phyloP scores from a whole-genome alignment of 2,797 vertebrate species.

The Trichosurus vulpecula region DNA sequence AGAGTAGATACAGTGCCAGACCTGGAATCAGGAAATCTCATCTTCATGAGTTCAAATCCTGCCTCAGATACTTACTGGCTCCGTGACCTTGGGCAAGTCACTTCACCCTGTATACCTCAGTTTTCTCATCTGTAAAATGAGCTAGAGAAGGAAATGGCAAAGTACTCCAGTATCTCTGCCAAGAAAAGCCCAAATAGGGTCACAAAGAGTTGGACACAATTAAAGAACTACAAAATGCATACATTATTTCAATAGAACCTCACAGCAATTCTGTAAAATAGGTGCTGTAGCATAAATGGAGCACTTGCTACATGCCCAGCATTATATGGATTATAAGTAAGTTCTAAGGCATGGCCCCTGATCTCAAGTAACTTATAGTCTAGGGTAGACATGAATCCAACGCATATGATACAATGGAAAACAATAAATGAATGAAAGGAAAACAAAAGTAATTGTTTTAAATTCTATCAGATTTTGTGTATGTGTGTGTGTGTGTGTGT shows the following conservation, averaged over 20 bases:
- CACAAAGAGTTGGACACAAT: not conserved
- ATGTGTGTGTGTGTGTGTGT: no score
- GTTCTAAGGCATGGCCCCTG: not conserved
- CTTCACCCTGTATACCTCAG: not conserved
- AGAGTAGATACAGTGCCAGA: not conserved
- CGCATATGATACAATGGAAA: conserved; percentile 6
- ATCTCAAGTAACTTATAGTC: conserved; percentile 17
- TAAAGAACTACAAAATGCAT: not conserved
- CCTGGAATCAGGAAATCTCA: not conserved
- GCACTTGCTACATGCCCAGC: not conserved
- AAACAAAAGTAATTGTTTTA: not conserved
- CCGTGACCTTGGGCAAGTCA: not conserved
- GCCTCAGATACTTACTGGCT: not conserved
- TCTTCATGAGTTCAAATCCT: not conserved
- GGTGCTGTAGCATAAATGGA: conserved; percentile 11
- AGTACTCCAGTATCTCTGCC: not conserved
- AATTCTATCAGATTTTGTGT: not conserved
- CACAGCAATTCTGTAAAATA: not conserved
- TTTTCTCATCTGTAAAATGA: not conserved
- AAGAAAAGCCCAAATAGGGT: not conserved
- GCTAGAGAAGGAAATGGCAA: not conserved
- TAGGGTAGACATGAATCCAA: not conserved
- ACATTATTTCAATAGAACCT: not conserved
- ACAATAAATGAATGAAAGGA: conserved; percentile 32
- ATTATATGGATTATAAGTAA: not conserved